Evolutionary conservation across 2,888 invertebrate genomes (phyloP).

Genomic region (Drosophila barbarae): DNA sequence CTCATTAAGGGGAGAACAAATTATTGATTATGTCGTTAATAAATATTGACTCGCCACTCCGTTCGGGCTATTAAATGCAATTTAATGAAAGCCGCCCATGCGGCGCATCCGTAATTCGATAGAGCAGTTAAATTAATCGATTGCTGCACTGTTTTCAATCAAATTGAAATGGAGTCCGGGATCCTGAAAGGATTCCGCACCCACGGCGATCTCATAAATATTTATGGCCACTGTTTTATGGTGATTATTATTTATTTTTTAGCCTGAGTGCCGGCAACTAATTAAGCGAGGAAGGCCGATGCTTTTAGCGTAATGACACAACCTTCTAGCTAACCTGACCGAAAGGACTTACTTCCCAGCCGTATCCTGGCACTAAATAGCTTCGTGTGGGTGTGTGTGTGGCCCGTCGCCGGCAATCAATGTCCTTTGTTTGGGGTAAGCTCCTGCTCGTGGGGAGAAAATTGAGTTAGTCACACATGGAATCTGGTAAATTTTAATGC

Average conservation of each 20-base stretch:
- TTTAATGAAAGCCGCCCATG: slow-evolving; percentile 50
- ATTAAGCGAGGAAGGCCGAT: slow-evolving; percentile 49
- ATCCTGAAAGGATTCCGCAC: slow-evolving; percentile 14
- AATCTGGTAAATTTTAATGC: slow-evolving; percentile 67
- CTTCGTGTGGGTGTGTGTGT: slow-evolving; percentile 44
- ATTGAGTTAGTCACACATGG: slow-evolving; percentile 62
- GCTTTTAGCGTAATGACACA: slow-evolving; percentile 47
- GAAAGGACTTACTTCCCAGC: not conserved
- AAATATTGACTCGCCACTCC: slow-evolving; percentile 56
- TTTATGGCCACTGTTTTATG: slow-evolving; percentile 37
- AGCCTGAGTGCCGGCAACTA: slow-evolving; percentile 35
- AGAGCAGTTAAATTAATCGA: slow-evolving; percentile 51
- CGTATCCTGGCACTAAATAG: slow-evolving; percentile 41
- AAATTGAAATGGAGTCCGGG: slow-evolving; percentile 44
- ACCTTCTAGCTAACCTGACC: slow-evolving; percentile 39
- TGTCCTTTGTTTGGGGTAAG: slow-evolving; percentile 56
- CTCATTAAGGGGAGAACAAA: slow-evolving; percentile 53
- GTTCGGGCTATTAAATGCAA: slow-evolving; percentile 50
- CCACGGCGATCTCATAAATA: slow-evolving; percentile 45
- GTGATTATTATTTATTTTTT: slow-evolving; percentile 33
- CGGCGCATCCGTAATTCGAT: slow-evolving; percentile 52
- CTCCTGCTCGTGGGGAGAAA: slow-evolving; percentile 38
- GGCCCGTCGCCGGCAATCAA: slow-evolving; percentile 63
- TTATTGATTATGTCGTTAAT: slow-evolving; percentile 67
- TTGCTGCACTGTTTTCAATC: slow-evolving; percentile 41